Evolutionary conservation across 1,140 invertebrate species (phyloP), one percentile per base, ranked within the genome.

Genomic region (Eupristina koningsbergeri): DNA sequence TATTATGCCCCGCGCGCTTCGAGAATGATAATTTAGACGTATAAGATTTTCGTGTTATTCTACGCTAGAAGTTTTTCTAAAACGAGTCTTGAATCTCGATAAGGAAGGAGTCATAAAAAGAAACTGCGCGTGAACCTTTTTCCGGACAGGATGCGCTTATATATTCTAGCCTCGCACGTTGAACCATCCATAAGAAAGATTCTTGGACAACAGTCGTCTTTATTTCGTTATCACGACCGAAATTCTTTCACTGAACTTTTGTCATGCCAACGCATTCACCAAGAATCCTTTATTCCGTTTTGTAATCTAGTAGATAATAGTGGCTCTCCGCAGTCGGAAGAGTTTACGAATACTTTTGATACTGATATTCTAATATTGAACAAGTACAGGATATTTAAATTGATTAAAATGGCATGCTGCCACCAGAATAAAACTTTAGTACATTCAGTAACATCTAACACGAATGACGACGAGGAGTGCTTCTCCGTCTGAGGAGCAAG

Each of bases 71-170:
- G 82, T 83, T 83, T 83, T 79, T 77, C 82, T 45, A 84, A 83
- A 84, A 84, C 83, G 78, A 80, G 83, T 53, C 83, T 81, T 81
- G 83, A 47, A 84, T 84, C 83, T 84, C 78, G 83, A 84, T 84
- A 80, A 84, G 83, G 50, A 71, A 80, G 36, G 76, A 75, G 76
- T 41, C 71, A 77, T 80, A 76, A 75, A 76, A 84, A 76, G 78
- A 80, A 80, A 81, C 76, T 80, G 61, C 34, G 63, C 81, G 81
- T 69, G 71, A 71, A 78, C 47, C 75, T 83, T 75, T 78, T 77
- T 61, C 73, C 45, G 63, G 75, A 34, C 61, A 50, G 61, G 81
- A 47, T 73, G 47, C 71, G 71, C 50, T 84, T 84, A 84, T 61
- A 69, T 80, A 84, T 84, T 84, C 81, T 39, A 71, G 17, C 8